Evolutionary conservation across 1,140 invertebrate genomes (phyloP).

Genomic region (Radopholus similis): DNA sequence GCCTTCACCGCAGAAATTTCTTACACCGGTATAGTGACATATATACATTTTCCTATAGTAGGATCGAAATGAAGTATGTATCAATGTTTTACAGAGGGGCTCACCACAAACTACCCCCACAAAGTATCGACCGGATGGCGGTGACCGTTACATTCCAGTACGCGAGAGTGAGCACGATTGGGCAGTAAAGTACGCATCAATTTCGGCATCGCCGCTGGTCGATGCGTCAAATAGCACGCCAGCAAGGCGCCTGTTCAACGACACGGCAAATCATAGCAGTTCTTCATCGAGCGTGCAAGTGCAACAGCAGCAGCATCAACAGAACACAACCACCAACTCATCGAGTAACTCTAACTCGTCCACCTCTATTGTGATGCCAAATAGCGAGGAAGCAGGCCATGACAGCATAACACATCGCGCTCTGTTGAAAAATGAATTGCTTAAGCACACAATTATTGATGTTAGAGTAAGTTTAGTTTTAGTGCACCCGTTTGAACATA

Average conservation of each 20-base stretch:
- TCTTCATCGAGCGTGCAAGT: constrained; percentile 1
- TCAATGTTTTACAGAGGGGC: constrained; percentile 33
- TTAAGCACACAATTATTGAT: constrained; percentile 57
- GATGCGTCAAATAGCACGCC: constrained; percentile 29
- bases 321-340: constrained; percentile 9
- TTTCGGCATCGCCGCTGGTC: constrained; percentile 39
- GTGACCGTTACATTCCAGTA: constrained; percentile 44
- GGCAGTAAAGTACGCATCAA: constrained; percentile 43
- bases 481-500: not conserved
- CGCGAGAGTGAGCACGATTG: constrained; percentile 38
- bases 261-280: constrained; percentile 12
- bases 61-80: not conserved
- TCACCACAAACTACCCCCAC: constrained; percentile 51
- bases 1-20: constrained; percentile 33
- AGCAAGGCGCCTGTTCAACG: constrained; percentile 19
- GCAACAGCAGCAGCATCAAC: not conserved
- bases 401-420: constrained; percentile 52
- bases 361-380: constrained; percentile 3
- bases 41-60: constrained; percentile 19
- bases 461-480: constrained; percentile 47
- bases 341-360: not conserved
- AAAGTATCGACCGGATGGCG: constrained; percentile 50
- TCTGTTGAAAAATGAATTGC: constrained; percentile 52
- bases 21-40: constrained; percentile 31
- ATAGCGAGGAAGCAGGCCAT: constrained; percentile 47